Percentiles rank a stretch among this genome's conserved stretches.
phyloP scores from a whole-genome alignment of 2,888 invertebrate species.

The Sinohyriopsis cumingii region DNA sequence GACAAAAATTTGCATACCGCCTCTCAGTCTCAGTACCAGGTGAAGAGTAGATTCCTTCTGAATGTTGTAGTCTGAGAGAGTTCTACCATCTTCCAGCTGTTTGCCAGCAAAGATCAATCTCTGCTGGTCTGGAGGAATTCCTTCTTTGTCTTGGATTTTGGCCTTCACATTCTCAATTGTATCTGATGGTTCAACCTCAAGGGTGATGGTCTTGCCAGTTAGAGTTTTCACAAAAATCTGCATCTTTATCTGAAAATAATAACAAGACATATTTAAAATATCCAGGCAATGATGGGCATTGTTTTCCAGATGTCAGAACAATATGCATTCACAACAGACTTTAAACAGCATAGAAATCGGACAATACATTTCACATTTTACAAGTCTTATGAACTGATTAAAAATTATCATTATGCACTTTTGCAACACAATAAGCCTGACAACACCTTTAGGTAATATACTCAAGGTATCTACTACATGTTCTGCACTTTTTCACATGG shows the following conservation, averaged over 20 bases:
- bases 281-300: no score
- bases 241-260: constrained; percentile 20
- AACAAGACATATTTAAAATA: no score
- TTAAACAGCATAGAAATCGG: background rate
- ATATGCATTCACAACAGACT: background rate
- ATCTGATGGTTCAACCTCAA: constrained; percentile 84
- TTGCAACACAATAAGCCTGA: no score
- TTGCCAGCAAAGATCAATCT: constrained; percentile 86
- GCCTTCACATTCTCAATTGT: constrained; percentile 94
- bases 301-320: background rate
- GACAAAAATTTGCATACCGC: constrained; percentile 80
- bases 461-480: no score
- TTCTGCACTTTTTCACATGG: no score
- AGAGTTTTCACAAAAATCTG: constrained; percentile 81
- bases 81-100: constrained; percentile 94
- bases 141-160: constrained; percentile 76
- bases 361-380: no score
- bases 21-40: constrained; percentile 90
- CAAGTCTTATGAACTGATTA: no score
- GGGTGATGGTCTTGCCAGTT: constrained; percentile 70
- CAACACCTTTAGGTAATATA: no score
- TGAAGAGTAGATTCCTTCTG: constrained; percentile 96
- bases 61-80: constrained; percentile 93
- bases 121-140: constrained; percentile 68
- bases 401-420: no score